Percentiles rank a stretch among this genome's conserved stretches.
phyloP scores from a whole-genome alignment of 2,888 invertebrate species.

The Rotaria socialis region DNA sequence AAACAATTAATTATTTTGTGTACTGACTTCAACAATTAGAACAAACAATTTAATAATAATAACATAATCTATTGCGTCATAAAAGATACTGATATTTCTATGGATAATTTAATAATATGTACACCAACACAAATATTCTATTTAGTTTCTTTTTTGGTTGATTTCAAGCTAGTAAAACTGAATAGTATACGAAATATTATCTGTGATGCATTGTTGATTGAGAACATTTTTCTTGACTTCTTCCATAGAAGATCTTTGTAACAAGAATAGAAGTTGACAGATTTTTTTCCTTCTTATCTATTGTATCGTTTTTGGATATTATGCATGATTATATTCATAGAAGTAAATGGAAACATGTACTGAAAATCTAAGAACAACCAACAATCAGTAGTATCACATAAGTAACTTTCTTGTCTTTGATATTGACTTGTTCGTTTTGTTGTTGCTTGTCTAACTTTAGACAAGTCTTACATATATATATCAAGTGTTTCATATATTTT shows the following conservation, averaged over 20 bases:
- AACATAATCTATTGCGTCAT: too few species aligned
- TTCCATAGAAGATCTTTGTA: not conserved
- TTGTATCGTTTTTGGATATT: not conserved
- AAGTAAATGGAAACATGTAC: not conserved
- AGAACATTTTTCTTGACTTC: not conserved
- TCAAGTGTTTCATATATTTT: not conserved
- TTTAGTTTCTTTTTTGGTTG: not conserved
- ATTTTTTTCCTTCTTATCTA: not conserved
- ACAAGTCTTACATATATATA: not conserved
- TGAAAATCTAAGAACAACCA: not conserved
- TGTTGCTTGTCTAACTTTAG: not conserved
- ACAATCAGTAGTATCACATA: not conserved
- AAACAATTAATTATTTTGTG: too few species aligned
- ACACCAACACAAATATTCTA: not conserved
- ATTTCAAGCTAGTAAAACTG: not conserved
- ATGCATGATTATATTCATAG: not conserved
- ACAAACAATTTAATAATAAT: too few species aligned
- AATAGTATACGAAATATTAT: not conserved
- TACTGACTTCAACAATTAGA: too few species aligned
- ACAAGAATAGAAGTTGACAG: not conserved
- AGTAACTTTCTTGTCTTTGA: not conserved
- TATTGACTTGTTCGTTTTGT: not conserved
- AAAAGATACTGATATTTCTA: not conserved
- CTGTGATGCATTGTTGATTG: not conserved
- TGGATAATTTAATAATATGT: not conserved